Base-by-base conservation (phyloP, 2,113 vertebrate genomes). In the Megalops atlanticus region DNA sequence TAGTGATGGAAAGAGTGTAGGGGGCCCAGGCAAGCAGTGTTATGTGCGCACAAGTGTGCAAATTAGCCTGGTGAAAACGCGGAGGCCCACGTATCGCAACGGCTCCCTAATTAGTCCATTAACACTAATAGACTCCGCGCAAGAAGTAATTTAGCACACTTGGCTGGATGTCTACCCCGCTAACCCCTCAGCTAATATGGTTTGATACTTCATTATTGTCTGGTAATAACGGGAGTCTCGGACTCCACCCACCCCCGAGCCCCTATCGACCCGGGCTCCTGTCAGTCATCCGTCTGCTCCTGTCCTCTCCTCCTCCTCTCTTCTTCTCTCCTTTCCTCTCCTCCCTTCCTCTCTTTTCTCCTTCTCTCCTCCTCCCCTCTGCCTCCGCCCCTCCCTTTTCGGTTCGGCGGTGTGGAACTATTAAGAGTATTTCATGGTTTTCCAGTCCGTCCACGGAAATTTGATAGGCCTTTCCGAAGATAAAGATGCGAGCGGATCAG, bases 121-220 rank as follows among this genome's bases (percentile, higher is more conserved):
- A 89, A 79, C 80, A 58, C 80, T 86, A 89, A 89, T 87, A 82
- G 83, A 80, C 86, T 86, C 85, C 81, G 83, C 81, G 72, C 74
- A 74, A 84, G 79, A 81, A 83, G 78, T 79, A 85, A 86, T 87
- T 86, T 83, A 77, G 41, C 75, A 68, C 80, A 83, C 84, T 84
- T 84, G 81, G 74, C 79, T 86, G 85, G 71, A 74, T 77, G 76
- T 72, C 38, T 68, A 76, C 82, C 83, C 79, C 38, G 64, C 82
- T 84, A 84, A 85, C 86, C 84, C 78, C 84, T 74, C 69, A 24
- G 36, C 86, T 86, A 85, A 84, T 81, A 81, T 81, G 38, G 47
- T 77, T 68, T 83, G 73, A 83, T 85, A 80, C 75, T 78, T 84
- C 79, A 86, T 89, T 83, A 85, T 73, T 58, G 78, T 72, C 39